Conservation (phyloP, 2,888 invertebrate species). For the Nomada fucata region DNA sequence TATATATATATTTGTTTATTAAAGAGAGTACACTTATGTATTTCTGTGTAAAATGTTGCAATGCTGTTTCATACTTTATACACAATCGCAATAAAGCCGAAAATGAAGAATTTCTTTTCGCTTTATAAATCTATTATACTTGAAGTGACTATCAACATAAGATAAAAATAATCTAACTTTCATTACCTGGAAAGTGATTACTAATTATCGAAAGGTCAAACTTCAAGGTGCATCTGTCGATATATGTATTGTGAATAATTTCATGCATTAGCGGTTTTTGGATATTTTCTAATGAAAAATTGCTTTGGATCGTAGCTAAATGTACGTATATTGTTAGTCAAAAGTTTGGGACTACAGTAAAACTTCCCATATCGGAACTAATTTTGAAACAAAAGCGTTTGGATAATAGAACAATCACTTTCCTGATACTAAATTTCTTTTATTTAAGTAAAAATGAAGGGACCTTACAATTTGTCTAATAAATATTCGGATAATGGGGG, state of each 20-base stretch:
- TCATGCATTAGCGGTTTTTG: background rate
- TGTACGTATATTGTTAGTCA: too few relatives aligned
- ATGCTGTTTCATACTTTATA: conserved; percentile 4
- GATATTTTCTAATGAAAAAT: too few relatives aligned
- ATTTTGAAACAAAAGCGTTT: too few relatives aligned
- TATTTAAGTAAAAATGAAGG: too few relatives aligned
- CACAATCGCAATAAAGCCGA: conserved; percentile 6
- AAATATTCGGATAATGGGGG: too few relatives aligned
- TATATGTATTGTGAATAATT: conserved; percentile 23
- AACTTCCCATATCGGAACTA: too few relatives aligned
- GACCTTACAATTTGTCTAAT: too few relatives aligned
- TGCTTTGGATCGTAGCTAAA: too few relatives aligned
- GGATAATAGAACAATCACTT: too few relatives aligned
- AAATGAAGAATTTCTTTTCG: conserved; percentile 24
- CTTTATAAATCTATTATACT: conserved; percentile 25
- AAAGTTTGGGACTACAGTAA: too few relatives aligned
- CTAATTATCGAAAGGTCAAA: conserved; percentile 63
- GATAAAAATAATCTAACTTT: conserved; percentile 67
- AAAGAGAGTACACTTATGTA: background rate
- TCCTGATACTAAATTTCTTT: too few relatives aligned
- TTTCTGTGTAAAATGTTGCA: background rate
- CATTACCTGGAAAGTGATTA: conserved; percentile 45
- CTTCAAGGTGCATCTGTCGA: conserved; percentile 61
- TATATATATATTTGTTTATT: background rate
- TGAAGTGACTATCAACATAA: conserved; percentile 6